These are phyloP conservation scores for Aix galericulata DNA, from an alignment of 2,113 vertebrate species.

Conservation along the genomic window DNA sequence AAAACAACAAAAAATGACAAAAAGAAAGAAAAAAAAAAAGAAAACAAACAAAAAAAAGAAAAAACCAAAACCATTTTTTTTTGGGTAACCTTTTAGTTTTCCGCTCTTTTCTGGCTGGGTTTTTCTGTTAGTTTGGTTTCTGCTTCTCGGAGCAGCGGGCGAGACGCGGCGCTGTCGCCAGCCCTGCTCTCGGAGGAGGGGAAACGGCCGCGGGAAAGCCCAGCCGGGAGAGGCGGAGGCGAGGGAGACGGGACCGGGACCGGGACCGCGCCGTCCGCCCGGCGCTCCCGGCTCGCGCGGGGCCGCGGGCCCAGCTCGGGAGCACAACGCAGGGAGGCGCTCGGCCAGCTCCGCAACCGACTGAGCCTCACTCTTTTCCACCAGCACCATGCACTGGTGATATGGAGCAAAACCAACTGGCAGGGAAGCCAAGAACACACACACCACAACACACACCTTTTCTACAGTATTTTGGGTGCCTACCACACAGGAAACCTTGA, in stretches of 20 bases:
- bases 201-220: slow-evolving; percentile 9
- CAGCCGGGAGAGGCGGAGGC: slow-evolving; percentile 15
- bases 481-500: slow-evolving; percentile 87
- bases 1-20: background rate
- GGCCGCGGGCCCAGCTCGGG: slow-evolving; percentile 69
- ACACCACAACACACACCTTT: slow-evolving; percentile 75
- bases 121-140: slow-evolving; percentile 84
- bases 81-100: slow-evolving; percentile 83
- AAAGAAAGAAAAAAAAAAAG: background rate
- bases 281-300: background rate
- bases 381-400: slow-evolving; percentile 81
- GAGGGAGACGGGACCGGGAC: background rate
- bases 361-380: slow-evolving; percentile 79
- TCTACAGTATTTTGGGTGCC: slow-evolving; percentile 88
- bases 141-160: slow-evolving; percentile 71
- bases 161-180: slow-evolving; percentile 36
- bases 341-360: slow-evolving; percentile 59
- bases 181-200: background rate
- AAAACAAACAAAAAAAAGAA: background rate
- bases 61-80: slow-evolving; percentile 62
- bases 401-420: slow-evolving; percentile 60
- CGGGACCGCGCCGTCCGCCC: background rate
- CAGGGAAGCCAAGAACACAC: slow-evolving; percentile 69
- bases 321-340: slow-evolving; percentile 54
- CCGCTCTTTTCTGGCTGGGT: slow-evolving; percentile 91